phyloP scores from a whole-genome alignment of 1,140 invertebrate genomes.

The Nasonia longicornis region DNA sequence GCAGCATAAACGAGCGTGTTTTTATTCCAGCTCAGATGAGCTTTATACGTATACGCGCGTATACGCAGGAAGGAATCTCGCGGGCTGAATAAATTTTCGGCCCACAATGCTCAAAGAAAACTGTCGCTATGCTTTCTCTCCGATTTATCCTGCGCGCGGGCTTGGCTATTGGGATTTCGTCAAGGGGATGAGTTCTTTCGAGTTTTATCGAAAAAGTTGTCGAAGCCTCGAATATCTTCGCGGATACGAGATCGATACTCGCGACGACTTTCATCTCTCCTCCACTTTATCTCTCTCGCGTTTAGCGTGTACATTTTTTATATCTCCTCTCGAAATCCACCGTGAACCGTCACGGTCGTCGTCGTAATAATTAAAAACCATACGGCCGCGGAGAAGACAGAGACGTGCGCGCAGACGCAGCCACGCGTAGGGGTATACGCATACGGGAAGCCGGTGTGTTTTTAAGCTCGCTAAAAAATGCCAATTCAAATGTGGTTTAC shows the following conservation, averaged over 20 bases:
- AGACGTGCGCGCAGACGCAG: neutral
- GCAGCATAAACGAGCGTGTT: constrained; percentile 6
- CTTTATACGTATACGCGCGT: too few species aligned
- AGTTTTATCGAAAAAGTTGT: constrained; percentile 60
- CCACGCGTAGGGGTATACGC: neutral
- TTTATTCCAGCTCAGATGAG: neutral
- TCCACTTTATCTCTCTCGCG: constrained; percentile 9
- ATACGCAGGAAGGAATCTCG: neutral
- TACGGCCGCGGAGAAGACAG: neutral
- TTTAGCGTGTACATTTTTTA: neutral
- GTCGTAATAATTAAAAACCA: neutral
- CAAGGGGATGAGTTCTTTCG: constrained; percentile 52
- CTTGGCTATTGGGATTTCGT: constrained; percentile 48
- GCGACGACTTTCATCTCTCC: constrained; percentile 50
- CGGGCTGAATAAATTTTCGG: constrained; percentile 31
- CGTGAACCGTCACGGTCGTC: too few species aligned
- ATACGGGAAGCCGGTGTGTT: constrained; percentile 27
- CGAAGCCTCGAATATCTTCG: constrained; percentile 53
- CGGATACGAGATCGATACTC: constrained; percentile 53
- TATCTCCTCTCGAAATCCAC: too few species aligned
- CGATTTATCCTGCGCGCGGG: constrained; percentile 33
- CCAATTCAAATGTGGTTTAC: constrained; percentile 47
- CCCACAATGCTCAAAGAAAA: constrained; percentile 30
- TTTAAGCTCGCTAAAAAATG: constrained; percentile 45
- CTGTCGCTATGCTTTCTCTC: constrained; percentile 14